These are phyloP conservation scores for Strigamia crassipes DNA, from an alignment of 2,888 invertebrate genomes.

Conservation along the genomic window DNA sequence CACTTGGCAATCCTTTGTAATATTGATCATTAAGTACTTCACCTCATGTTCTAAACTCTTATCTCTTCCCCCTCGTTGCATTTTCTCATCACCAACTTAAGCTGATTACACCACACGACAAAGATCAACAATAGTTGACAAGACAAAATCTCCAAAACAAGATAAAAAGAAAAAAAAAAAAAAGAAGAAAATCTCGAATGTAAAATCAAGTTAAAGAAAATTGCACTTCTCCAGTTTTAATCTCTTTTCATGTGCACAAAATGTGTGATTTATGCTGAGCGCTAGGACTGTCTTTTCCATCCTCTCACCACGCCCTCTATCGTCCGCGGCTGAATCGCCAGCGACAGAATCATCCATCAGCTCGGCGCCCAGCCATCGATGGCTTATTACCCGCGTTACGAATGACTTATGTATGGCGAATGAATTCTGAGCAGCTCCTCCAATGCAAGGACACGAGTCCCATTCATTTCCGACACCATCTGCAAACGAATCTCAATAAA, in stretches of 20 bases:
- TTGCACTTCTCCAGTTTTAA: not conserved
- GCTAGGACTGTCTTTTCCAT: not conserved
- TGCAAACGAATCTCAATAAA: constrained; percentile 30
- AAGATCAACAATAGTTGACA: too few species aligned
- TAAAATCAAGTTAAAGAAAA: not conserved
- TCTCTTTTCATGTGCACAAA: not conserved
- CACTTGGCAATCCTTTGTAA: not conserved
- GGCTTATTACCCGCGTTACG: constrained; percentile 27
- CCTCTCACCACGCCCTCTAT: constrained; percentile 11
- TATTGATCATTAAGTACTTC: not conserved
- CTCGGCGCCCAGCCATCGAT: constrained; percentile 30
- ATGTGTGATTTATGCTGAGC: not conserved
- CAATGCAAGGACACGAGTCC: constrained; percentile 21
- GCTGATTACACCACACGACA: not conserved
- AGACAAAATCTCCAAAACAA: too few species aligned
- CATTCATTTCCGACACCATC: constrained; percentile 23
- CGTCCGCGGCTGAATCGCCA: not conserved
- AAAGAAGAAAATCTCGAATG: too few species aligned
- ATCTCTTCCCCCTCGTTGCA: not conserved
- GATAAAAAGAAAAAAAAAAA: too few species aligned
- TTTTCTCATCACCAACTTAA: not conserved
- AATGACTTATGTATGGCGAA: constrained; percentile 30
- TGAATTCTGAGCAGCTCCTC: constrained; percentile 12
- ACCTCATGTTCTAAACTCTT: not conserved
- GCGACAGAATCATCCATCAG: constrained; percentile 26